Conservation (phyloP, 2,113 vertebrate genomes). For the Erythrocebus patas region DNA sequence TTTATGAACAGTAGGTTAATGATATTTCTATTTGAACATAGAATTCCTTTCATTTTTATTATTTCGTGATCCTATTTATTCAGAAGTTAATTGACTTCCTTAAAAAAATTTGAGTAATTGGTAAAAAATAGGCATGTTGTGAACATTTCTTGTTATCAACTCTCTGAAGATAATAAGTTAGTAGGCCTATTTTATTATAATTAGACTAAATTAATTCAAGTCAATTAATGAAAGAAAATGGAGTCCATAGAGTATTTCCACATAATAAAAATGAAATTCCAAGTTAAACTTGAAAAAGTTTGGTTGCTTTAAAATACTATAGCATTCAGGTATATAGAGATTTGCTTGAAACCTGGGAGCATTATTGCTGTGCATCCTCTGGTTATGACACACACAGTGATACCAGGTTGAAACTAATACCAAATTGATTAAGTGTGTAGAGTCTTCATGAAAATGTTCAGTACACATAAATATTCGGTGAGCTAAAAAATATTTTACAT, state of each 20-base stretch:
- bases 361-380: not conserved
- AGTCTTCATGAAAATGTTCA: not conserved
- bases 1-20: not conserved
- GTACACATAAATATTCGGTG: not conserved
- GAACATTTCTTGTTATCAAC: not conserved
- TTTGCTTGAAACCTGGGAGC: not conserved
- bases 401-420: not conserved
- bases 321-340: not conserved
- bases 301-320: not conserved
- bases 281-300: not conserved
- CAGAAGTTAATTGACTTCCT: not conserved
- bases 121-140: not conserved
- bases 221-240: not conserved
- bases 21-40: not conserved
- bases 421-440: not conserved
- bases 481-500: not conserved
- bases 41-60: not conserved
- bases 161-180: not conserved
- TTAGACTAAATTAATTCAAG: not conserved
- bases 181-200: not conserved
- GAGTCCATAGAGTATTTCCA: not conserved
- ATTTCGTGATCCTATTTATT: not conserved
- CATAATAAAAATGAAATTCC: not conserved
- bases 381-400: not conserved
- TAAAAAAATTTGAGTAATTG: not conserved